Evolutionary conservation across 2,888 invertebrate genomes (phyloP), one percentile per base, ranked within the genome.

Genomic region (Eupithecia abbreviata): DNA sequence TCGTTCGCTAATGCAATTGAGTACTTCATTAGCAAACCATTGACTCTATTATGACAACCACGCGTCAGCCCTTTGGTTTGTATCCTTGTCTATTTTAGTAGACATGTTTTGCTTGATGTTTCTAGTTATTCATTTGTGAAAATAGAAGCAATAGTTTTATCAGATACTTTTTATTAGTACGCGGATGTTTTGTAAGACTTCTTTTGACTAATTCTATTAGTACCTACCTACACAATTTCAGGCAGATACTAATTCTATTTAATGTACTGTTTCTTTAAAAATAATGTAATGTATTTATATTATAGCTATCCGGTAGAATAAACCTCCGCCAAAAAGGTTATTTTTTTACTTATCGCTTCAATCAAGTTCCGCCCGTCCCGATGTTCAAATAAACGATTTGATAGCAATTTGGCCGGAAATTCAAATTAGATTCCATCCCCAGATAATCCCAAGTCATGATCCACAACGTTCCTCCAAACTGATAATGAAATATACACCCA

Each of bases 361-460:
- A 74, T 80, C 79, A 76, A 79, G 75, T 74, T 74, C 80, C 82
- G 83, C 67, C 78, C 81, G 77, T 65, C 62, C 74, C 78, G 75
- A 41, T 58, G 7, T 81, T 80, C 80, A 80, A 82, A 85, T 86
- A 84, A 85, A 85, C 82, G 84, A 84, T 85, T 86, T 83, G 81
- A 85, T 85, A 85, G 83, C 84, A 85, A 85, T 86, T 85, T 81
- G 81, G 80, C 84, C 81, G 78, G 78, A 85, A 83, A 85, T 87
- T 84, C 82, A 83, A 87, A 86, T 85, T 79, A 77, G 81, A 87
- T 87, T 85, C 77, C 77, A 80, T 85, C 83, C 81, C 73, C 76
- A 82, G 83, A 85, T 84, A 82, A 85, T 85, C 82, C 75, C 69
- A 79, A 82, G 75, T 80, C 80, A 80, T 78, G 77, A 79, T 82